Evolutionary conservation across 2,888 invertebrate species (phyloP), one percentile per base, ranked within the genome.

Genomic region (Caenorhabditis afra): DNA sequence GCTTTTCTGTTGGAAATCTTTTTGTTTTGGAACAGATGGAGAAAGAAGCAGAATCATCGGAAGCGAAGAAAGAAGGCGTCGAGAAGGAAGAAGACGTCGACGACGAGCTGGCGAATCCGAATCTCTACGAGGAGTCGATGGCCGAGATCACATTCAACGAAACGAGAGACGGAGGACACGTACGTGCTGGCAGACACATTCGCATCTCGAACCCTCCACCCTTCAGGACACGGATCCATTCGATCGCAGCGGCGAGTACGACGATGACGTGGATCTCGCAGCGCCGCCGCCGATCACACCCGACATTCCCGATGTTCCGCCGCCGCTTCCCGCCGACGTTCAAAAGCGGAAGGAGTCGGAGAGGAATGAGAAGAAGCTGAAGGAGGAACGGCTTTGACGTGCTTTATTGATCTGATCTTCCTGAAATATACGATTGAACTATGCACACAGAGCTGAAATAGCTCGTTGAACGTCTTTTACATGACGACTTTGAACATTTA

Each of bases 61-160:
- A 20, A 44, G 44, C 47, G 23, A 23, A 49, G 20, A 53, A 44
- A 1, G 37, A 65, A n/a, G 39, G 8, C 20, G 37, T 14, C 12
- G 49, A 45, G 5, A 44, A 61, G 45, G 62, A 55, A 23, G 74
- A 67, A 18, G 66, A 58, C 4, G 49, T 68, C 1, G 79, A 79
- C 1, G 68, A 68, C 12, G 74, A 79, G 47, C 29, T 79, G 44
- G 20, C 64, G 11, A 66, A 49, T 61, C 23, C 68, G 12, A 66
- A 79, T 35, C 39, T 79, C 10, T 74, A 68, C 35, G 50, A 65
- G 29, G 79, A 79, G 18, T 71, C 79, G 10, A 74, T 79, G 74
- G 59, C 70, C 22, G 79, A 79, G 47, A 70, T 79, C 16, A 66
- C 62, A 5, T 3, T 61, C 11, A 79, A 79, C 23, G 59, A 79